A percentile compares a stretch with the other conserved stretches of the same genome.
Conservation (phyloP, 2,888 invertebrate species). For the Sphinx pinastri region DNA sequence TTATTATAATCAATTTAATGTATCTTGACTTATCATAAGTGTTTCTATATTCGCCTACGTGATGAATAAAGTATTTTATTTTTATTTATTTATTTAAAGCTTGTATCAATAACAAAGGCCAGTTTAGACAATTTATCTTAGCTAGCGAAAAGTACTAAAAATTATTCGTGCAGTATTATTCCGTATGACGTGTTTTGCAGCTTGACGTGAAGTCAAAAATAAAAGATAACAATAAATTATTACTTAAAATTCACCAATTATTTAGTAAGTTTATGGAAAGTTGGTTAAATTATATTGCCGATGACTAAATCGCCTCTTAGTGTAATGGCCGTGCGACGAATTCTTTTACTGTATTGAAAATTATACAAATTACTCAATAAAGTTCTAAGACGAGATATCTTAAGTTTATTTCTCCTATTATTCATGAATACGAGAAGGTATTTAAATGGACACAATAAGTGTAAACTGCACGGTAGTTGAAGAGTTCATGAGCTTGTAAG, state of each 20-base stretch:
- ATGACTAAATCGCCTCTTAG: slow-evolving; percentile 14
- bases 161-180: no score
- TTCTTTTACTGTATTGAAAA: slow-evolving; percentile 6
- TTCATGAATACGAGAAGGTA: neutral
- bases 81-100: no score
- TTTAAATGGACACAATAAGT: neutral
- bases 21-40: no score
- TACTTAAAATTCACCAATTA: slow-evolving; percentile 6
- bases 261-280: slow-evolving; percentile 3
- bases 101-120: no score
- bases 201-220: neutral
- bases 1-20: no score
- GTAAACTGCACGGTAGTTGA: neutral
- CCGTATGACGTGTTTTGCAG: neutral
- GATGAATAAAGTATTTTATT: no score
- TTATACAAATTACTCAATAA: neutral
- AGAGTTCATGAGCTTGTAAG: neutral
- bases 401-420: neutral
- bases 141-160: no score
- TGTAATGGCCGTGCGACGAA: slow-evolving; percentile 2
- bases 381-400: neutral
- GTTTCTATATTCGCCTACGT: no score
- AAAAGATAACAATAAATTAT: neutral
- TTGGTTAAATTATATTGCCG: neutral
- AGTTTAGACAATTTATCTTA: no score